Conservation (phyloP, 1,140 invertebrate genomes). For the Euwallacea fornicatus region DNA sequence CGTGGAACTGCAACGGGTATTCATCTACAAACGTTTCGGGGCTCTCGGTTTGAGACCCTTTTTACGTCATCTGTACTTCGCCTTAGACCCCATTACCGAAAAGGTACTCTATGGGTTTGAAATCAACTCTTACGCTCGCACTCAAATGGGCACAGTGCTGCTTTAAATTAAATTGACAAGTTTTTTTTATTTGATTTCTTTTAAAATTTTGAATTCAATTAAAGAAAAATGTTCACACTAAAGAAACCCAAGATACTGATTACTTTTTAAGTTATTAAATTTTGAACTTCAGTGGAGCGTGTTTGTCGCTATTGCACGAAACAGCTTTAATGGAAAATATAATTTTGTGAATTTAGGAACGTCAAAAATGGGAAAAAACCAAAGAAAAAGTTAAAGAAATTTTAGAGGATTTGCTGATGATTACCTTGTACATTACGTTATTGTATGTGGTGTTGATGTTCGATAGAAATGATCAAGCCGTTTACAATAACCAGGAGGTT, state of each 20-base stretch:
- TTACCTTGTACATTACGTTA: conserved; percentile 40
- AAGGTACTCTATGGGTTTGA: conserved; percentile 14
- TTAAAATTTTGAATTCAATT: background rate
- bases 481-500: conserved; percentile 36
- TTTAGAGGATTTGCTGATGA: conserved; percentile 43
- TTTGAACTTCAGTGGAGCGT: background rate
- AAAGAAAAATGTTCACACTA: too few species aligned
- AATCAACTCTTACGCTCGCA: background rate
- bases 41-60: conserved; percentile 38
- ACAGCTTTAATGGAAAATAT: background rate
- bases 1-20: conserved; percentile 31
- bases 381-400: conserved; percentile 33
- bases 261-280: too few species aligned
- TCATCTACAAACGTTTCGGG: conserved; percentile 39
- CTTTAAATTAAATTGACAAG: too few species aligned
- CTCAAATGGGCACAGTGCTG: too few species aligned
- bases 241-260: too few species aligned
- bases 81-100: conserved; percentile 23
- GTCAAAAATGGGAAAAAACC: conserved; percentile 18
- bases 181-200: background rate
- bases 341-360: conserved; percentile 26
- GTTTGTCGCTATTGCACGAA: background rate
- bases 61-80: conserved; percentile 41
- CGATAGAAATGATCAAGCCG: conserved; percentile 34
- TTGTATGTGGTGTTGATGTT: conserved; percentile 41